These are phyloP conservation scores for Apodemus speciosus DNA, from an alignment of 2,113 vertebrate genomes.

Conservation along the genomic window DNA sequence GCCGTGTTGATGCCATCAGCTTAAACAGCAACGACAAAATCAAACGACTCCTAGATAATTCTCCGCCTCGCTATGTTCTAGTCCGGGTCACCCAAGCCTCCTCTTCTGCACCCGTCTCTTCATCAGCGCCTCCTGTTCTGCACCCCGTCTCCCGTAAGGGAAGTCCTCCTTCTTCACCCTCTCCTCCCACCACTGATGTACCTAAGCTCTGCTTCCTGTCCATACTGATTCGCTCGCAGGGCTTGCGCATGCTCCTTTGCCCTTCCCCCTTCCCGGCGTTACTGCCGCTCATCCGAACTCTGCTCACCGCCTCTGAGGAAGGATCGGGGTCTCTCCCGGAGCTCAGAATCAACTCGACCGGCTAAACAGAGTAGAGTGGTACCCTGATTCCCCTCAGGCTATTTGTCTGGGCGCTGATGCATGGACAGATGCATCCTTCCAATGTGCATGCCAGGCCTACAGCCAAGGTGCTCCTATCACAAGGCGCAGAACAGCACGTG, in stretches of 20 bases:
- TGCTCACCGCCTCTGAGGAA: not conserved
- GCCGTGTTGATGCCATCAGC: not conserved
- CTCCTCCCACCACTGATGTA: not conserved
- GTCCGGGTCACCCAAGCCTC: not conserved
- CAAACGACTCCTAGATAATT: not conserved
- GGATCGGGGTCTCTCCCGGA: not conserved
- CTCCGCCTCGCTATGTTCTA: not conserved
- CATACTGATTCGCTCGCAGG: accelerated
- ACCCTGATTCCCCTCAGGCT: not conserved
- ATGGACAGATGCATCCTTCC: not conserved
- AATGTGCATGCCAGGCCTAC: accelerated
- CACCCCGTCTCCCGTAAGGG: too few species aligned
- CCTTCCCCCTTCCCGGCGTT: accelerated
- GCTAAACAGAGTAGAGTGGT: not conserved
- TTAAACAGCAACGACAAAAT: not conserved
- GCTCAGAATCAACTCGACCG: not conserved
- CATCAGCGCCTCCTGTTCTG: not conserved
- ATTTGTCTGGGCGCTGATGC: too few species aligned
- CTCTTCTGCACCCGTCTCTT: not conserved
- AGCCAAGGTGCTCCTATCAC: too few species aligned
- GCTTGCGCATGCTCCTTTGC: not conserved
- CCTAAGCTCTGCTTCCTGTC: accelerated
- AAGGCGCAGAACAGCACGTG: not conserved
- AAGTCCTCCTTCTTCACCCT: not conserved
- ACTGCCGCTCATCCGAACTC: not conserved